These are phyloP conservation scores for Acanthoscelides obtectus DNA, from an alignment of 2,888 invertebrate genomes.

Conservation along the genomic window DNA sequence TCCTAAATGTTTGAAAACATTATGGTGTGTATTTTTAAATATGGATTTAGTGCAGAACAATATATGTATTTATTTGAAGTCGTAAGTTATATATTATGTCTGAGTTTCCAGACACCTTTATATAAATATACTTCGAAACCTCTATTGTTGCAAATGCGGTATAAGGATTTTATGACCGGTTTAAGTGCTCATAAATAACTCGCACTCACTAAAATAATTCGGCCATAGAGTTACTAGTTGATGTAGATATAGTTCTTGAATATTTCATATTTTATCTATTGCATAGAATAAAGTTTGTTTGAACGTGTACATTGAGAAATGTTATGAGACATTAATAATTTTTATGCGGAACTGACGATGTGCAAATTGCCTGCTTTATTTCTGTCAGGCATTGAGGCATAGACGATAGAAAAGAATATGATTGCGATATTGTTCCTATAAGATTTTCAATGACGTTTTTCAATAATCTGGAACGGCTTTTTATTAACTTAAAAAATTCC, in stretches of 20 bases:
- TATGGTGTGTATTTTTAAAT: too few relatives aligned
- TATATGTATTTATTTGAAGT: background rate
- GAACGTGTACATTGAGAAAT: too few relatives aligned
- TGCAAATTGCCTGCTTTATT: too few relatives aligned
- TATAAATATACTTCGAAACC: background rate
- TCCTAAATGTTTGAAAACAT: too few relatives aligned
- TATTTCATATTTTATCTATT: background rate
- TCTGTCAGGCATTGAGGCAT: too few relatives aligned
- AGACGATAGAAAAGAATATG: too few relatives aligned
- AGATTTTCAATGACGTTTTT: too few relatives aligned
- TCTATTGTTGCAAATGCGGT: background rate
- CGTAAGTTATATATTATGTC: background rate
- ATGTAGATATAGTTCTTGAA: background rate
- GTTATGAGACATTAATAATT: too few relatives aligned
- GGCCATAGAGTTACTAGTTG: background rate
- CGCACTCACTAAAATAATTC: background rate
- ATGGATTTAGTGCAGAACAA: background rate
- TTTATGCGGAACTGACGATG: too few relatives aligned
- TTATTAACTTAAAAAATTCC: too few relatives aligned
- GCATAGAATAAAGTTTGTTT: background rate
- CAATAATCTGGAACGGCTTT: too few relatives aligned
- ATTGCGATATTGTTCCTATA: too few relatives aligned
- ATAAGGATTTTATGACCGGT: background rate
- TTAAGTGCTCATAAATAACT: background rate
- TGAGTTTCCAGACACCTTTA: background rate